These are phyloP conservation scores for Takifugu rubripes DNA, from an alignment of 2,797 vertebrate genomes.

Conservation along the genomic window DNA sequence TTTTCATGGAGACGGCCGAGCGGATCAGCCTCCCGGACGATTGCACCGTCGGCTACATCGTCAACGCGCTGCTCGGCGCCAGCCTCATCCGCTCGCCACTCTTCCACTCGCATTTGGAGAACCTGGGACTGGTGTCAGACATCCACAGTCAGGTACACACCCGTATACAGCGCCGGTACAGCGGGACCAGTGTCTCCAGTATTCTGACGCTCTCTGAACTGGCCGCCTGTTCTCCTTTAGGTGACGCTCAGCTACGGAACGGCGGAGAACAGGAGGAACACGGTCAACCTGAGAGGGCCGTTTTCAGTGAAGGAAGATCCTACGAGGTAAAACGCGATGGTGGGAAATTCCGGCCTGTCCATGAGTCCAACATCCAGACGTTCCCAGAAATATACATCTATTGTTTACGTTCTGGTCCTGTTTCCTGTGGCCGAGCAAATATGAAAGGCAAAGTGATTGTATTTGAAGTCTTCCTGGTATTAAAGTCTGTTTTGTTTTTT, in stretches of 20 bases:
- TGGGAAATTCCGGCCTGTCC: not conserved
- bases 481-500: conserved; percentile 7
- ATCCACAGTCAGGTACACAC: conserved; percentile 84
- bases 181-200: not conserved
- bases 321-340: conserved; percentile 75
- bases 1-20: conserved; percentile 91
- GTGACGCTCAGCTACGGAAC: conserved; percentile 92
- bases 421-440: conserved; percentile 3
- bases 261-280: conserved; percentile 84
- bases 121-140: conserved; percentile 82
- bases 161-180: not conserved
- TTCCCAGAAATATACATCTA: too few species aligned
- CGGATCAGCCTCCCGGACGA: conserved; percentile 91
- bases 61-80: conserved; percentile 87
- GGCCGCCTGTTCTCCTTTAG: conserved; percentile 47
- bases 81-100: conserved; percentile 81
- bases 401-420: not conserved
- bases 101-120: conserved; percentile 96
- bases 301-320: conserved; percentile 87
- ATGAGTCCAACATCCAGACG: too few species aligned
- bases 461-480: conserved; percentile 17
- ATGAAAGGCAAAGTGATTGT: conserved; percentile 1
- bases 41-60: conserved; percentile 94
- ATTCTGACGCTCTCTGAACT: not conserved
- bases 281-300: conserved; percentile 79